Percentiles rank a stretch among this genome's conserved stretches.
Evolutionary conservation across 2,888 invertebrate genomes (phyloP).

Genomic region (Melanostoma scalare): DNA sequence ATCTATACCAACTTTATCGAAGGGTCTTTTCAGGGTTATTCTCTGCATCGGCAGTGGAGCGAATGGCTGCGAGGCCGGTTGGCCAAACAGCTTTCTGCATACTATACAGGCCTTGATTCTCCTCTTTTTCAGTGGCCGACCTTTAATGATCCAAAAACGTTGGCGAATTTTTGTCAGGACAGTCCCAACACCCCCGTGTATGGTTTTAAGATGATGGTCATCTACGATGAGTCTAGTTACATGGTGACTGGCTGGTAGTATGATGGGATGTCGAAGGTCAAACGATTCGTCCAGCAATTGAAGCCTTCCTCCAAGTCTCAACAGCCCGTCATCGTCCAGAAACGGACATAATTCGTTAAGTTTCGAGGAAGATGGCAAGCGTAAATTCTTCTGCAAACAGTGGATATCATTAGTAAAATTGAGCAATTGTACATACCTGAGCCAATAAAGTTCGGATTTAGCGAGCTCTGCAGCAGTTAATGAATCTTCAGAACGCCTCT

Average conservation of each 20-base stretch:
- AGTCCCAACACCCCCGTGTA: slow-evolving; percentile 21
- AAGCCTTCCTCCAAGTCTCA: not conserved
- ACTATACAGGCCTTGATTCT: not conserved
- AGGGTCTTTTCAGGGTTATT: slow-evolving; percentile 21
- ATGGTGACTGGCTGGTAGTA: not conserved
- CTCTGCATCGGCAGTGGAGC: slow-evolving; percentile 25
- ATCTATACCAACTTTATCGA: slow-evolving; percentile 21
- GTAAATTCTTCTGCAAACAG: not conserved
- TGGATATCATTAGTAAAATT: not conserved
- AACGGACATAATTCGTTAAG: not conserved
- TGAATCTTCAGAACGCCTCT: not conserved
- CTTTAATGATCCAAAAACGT: slow-evolving; percentile 34
- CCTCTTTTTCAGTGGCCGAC: slow-evolving; percentile 10
- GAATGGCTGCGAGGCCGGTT: slow-evolving; percentile 18
- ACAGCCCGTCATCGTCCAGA: too few species aligned
- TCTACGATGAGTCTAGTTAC: not conserved
- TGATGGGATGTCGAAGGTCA: not conserved
- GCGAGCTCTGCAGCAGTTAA: slow-evolving; percentile 13
- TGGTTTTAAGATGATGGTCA: not conserved
- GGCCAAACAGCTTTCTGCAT: slow-evolving; percentile 16
- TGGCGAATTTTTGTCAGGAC: slow-evolving; percentile 15
- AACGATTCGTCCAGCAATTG: not conserved
- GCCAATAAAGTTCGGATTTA: slow-evolving; percentile 23
- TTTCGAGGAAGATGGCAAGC: not conserved
- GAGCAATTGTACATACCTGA: slow-evolving; percentile 23